These are phyloP conservation scores for Pithys albifrons DNA, from an alignment of 2,113 vertebrate genomes.

Conservation along the genomic window DNA sequence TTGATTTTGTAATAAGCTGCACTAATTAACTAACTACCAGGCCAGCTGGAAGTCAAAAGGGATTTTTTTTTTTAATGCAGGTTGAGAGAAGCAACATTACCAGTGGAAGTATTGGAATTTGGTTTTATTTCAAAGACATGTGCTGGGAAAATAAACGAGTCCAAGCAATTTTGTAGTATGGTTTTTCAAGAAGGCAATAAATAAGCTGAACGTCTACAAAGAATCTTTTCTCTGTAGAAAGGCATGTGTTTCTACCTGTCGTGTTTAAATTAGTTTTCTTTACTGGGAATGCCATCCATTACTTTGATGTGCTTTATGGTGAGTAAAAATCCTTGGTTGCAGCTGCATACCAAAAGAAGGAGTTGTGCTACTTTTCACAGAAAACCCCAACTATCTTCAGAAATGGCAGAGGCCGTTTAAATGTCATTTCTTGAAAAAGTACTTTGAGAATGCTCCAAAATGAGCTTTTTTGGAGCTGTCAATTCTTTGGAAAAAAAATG, in stretches of 20 bases:
- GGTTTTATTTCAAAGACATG: conserved; percentile 20
- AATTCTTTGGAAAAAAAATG: not conserved
- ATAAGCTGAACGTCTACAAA: conserved; percentile 22
- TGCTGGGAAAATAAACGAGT: not conserved
- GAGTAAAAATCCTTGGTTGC: conserved; percentile 12
- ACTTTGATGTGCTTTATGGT: conserved; percentile 33
- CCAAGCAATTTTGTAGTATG: not conserved
- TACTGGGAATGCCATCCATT: conserved; percentile 21
- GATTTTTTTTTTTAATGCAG: not conserved
- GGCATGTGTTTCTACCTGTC: conserved; percentile 28
- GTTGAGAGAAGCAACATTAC: not conserved
- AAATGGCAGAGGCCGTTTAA: conserved; percentile 26
- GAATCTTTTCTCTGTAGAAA: conserved; percentile 1
- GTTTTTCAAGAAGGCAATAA: conserved; percentile 10
- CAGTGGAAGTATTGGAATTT: not conserved
- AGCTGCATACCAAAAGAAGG: not conserved
- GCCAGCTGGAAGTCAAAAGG: not conserved
- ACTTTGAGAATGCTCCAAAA: not conserved
- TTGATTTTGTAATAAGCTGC: conserved; percentile 21
- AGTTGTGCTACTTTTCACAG: conserved; percentile 1
- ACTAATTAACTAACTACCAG: conserved; percentile 50
- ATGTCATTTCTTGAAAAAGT: conserved; percentile 9
- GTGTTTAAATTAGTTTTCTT: conserved; percentile 66
- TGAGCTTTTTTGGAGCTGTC: not conserved
- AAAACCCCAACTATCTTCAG: not conserved